Base-by-base conservation (phyloP, 2,888 invertebrate species). In the Catonia carolina region DNA sequence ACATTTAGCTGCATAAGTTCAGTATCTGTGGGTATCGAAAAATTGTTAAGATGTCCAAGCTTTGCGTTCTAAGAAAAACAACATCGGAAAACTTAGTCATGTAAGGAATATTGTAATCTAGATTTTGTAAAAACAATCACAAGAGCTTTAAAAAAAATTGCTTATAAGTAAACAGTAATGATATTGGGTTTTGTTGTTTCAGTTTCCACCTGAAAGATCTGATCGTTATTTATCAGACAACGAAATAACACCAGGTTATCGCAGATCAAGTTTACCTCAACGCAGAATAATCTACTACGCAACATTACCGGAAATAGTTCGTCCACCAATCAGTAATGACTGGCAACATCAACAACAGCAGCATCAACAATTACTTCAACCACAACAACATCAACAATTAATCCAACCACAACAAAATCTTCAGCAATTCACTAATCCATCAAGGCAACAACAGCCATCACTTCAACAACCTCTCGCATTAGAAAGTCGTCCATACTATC, bases 201-300 rank as follows among this genome's bases (percentile, higher is more conserved):
- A 27, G 27, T 27, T 27, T 27, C 27, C 27, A 27, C 27, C 27
- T 8, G 27, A 27, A 6, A 27, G 27, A 27, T 27, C 27, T 8
- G 27, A 27, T 8, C 42, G 42, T 22, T 42, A 42, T 18, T n/a
- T 42, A n/a, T 12, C 3, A 1, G 42, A 42, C 18, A 42, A 42
- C 10, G 42, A 42, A 3, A n/a, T 18, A 5, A 3, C 20, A n/a
- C 41, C 41, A 2, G 10, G 14, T 12, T 41, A 7, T 15, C 17
- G 42, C 3, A 18, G 42, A 2, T n/a, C 20, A 3, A 22, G 42
- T 12, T 18, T 10, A n/a, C 4, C 42, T 6, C 42, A 42, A 15
- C 42, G 42, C 2, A 18, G 42, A n/a, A 42, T 42, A n/a, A 42
- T 42, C 17, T 42, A 42, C 42, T 42, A 17, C 20, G 42, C 42